Conservation (phyloP, 2,113 vertebrate genomes). For the Clarias magur region DNA sequence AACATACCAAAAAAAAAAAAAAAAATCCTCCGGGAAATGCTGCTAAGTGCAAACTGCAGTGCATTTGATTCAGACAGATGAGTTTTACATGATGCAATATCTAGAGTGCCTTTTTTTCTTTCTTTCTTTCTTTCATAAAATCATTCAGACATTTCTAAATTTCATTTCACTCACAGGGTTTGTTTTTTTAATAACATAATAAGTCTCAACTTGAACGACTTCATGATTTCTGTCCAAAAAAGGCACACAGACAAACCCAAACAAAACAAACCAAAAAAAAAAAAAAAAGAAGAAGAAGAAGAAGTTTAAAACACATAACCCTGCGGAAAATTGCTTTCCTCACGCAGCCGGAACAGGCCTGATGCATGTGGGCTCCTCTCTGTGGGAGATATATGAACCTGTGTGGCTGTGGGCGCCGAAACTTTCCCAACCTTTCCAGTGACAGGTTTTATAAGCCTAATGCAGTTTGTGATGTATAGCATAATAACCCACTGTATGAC, state of each 20-base stretch:
- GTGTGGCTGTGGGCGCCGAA: conserved; percentile 65
- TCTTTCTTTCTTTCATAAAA: neutral
- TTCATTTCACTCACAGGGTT: neutral
- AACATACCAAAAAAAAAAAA: conserved; percentile 25
- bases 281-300: conserved; percentile 43
- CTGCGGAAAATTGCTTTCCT: conserved; percentile 61
- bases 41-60: neutral
- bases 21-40: neutral
- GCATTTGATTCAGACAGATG: neutral
- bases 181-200: neutral
- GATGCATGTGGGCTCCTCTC: conserved; percentile 65
- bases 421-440: conserved; percentile 74
- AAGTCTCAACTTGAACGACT: neutral
- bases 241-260: neutral
- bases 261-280: conserved; percentile 33
- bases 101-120: neutral
- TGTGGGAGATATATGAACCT: conserved; percentile 71
- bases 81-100: conserved; percentile 6
- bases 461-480: conserved; percentile 82
- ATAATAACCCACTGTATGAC: conserved; percentile 78
- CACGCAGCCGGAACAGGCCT: conserved; percentile 59
- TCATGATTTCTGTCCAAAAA: neutral
- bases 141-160: neutral
- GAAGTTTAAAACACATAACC: conserved; percentile 58
- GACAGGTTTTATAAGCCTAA: conserved; percentile 80